phyloP scores from a whole-genome alignment of 2,797 vertebrate genomes.

The Cossypha niveicapilla region DNA sequence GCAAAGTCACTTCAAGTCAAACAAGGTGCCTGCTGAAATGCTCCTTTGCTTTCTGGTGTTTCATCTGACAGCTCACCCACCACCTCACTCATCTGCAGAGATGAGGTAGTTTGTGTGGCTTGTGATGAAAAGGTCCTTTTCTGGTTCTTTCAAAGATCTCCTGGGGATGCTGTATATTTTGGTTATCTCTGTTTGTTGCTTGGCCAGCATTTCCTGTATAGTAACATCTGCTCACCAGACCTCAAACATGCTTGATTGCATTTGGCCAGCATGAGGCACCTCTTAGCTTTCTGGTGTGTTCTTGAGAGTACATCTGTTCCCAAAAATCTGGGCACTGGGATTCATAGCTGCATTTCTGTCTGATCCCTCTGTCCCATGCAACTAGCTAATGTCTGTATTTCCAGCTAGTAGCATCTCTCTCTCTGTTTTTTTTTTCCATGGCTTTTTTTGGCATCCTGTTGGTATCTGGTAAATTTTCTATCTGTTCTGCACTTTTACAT shows the following conservation, averaged over 20 bases:
- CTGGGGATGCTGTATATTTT: conserved; percentile 28
- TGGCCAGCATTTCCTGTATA: conserved; percentile 19
- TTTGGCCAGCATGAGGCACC: not conserved
- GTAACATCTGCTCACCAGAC: conserved; percentile 54
- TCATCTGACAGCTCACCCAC: not conserved
- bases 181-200: conserved; percentile 17
- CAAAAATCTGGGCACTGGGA: not conserved
- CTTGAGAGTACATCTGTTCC: not conserved
- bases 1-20: not conserved
- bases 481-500: not conserved
- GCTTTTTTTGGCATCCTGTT: not conserved
- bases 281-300: not conserved
- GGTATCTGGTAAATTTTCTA: not conserved
- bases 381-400: not conserved
- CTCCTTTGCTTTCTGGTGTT: not conserved
- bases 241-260: not conserved
- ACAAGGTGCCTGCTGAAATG: conserved; percentile 18
- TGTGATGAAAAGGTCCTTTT: conserved; percentile 1
- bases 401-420: not conserved
- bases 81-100: not conserved
- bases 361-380: not conserved
- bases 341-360: not conserved
- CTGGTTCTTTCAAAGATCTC: conserved; percentile 1
- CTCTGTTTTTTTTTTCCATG: not conserved
- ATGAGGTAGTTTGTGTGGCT: conserved; percentile 38